Evolutionary conservation across 2,888 invertebrate species (phyloP), one percentile per base, ranked within the genome.

Genomic region (Atherix ibis): DNA sequence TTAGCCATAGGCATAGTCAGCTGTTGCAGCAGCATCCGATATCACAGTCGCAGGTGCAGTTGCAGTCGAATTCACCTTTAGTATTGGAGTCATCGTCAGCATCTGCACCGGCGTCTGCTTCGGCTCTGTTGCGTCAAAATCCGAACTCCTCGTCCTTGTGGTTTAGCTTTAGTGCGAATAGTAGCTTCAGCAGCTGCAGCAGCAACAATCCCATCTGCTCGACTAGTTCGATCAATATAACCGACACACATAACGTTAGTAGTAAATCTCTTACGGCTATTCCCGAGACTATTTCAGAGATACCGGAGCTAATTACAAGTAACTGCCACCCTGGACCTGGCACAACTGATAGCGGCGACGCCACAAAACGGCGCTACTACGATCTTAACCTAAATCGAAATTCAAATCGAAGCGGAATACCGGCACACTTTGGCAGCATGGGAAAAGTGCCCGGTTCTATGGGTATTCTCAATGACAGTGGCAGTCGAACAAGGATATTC

Each of bases 191-290:
- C 13, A 33, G 24, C 13, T 29, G 19, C 18, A 29, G 26, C 24
- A 15, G 17, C 14, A 28, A 28, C 10, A 31, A 13, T 17, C 25
- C 19, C 2, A 16, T 17, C 18, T 29, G 29, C 28, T 3, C 19
- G 4, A 12, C 34, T 4, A 31, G 24, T 17, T 18, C 34, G 5
- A 6, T 5, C 5, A 26, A 9, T 8, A 25, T 31, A 12, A 18
- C 13, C 19, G 32, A 32, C 2, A 19, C 25, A n/a, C 38, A 38
- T 22, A 35, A 29, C 12, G 45, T 46, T 8, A 49, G 52, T 27
- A 55, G 54, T 40, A 58, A 54, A 35, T 58, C 57, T 27, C 45
- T 59, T 8, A 56, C 57, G 4, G 59, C 58, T 15, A 60, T 61
- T 35, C 60, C 60, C 4, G 59, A 60, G 43, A 53, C 50, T 9